Percentiles rank a stretch among this genome's conserved stretches.
Conservation (phyloP, 2,113 vertebrate species). For the Planiliza haematocheilus region DNA sequence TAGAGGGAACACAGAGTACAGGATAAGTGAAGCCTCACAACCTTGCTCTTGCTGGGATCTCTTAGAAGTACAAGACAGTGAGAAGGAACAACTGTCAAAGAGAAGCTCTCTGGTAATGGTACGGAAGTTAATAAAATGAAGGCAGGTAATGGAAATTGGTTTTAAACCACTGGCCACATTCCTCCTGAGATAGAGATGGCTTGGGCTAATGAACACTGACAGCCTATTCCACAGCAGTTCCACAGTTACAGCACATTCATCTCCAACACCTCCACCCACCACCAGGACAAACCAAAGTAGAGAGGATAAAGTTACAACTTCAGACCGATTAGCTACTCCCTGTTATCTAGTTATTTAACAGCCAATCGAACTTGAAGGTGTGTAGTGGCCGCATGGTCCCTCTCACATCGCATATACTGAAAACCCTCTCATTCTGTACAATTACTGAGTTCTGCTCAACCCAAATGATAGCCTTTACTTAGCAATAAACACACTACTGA, state of each 20-base stretch:
- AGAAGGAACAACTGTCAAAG: slow-evolving; percentile 73
- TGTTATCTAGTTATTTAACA: slow-evolving; percentile 85
- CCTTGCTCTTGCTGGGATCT: slow-evolving; percentile 59
- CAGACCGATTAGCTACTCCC: slow-evolving; percentile 79
- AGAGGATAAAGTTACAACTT: slow-evolving; percentile 76
- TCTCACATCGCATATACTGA: slow-evolving; percentile 52
- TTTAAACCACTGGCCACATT: slow-evolving; percentile 85
- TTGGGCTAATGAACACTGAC: slow-evolving; percentile 85
- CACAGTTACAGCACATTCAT: slow-evolving; percentile 78
- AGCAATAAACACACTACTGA: background rate
- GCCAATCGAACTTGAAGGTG: slow-evolving; percentile 76
- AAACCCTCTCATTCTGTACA: slow-evolving; percentile 29
- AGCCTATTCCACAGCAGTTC: slow-evolving; percentile 80
- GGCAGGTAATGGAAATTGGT: slow-evolving; percentile 84
- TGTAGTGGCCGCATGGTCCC: slow-evolving; percentile 50
- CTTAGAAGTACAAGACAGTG: slow-evolving; percentile 72
- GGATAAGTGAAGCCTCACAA: slow-evolving; percentile 60
- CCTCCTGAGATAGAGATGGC: slow-evolving; percentile 80
- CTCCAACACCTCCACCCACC: slow-evolving; percentile 65
- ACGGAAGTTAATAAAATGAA: slow-evolving; percentile 83
- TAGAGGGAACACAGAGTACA: slow-evolving; percentile 62
- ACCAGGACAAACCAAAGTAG: slow-evolving; percentile 58
- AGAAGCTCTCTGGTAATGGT: slow-evolving; percentile 80
- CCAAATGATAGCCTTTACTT: slow-evolving; percentile 10
- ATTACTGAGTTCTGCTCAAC: background rate